phyloP scores from a whole-genome alignment of 2,113 vertebrate species.

The Trogon melanurus region DNA sequence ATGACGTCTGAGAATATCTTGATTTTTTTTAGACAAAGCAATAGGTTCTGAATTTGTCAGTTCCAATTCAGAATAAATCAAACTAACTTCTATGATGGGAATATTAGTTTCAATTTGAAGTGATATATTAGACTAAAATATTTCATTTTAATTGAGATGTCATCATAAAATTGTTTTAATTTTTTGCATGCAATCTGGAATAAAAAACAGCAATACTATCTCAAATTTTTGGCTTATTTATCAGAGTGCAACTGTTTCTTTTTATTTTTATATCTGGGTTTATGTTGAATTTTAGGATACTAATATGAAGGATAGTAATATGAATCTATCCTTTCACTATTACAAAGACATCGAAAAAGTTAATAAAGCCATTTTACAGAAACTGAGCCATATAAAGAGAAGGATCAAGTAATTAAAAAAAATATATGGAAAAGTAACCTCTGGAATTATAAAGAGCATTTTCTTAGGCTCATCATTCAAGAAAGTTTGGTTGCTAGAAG shows the following conservation, averaged over 20 bases:
- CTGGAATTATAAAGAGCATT: not conserved
- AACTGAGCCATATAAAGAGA: not conserved
- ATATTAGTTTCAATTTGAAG: not conserved
- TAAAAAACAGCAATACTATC: not conserved
- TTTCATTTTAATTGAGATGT: not conserved
- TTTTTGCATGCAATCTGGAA: not conserved
- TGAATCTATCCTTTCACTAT: not conserved
- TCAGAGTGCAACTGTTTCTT: not conserved
- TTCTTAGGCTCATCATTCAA: not conserved
- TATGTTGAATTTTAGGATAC: not conserved
- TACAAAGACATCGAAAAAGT: not conserved
- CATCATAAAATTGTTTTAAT: not conserved
- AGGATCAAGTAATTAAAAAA: not conserved
- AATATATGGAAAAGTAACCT: not conserved
- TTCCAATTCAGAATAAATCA: not conserved
- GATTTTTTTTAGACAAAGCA: not conserved
- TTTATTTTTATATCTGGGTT: not conserved
- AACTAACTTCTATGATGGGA: not conserved
- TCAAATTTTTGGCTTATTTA: not conserved
- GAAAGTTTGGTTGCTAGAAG: constrained; percentile 43
- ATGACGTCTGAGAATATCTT: not conserved
- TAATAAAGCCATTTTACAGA: not conserved
- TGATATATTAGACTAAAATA: not conserved
- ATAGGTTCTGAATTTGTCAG: not conserved
- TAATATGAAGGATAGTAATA: not conserved